These are phyloP conservation scores for Scomber colias DNA, from an alignment of 2,113 vertebrate genomes.

Conservation along the genomic window DNA sequence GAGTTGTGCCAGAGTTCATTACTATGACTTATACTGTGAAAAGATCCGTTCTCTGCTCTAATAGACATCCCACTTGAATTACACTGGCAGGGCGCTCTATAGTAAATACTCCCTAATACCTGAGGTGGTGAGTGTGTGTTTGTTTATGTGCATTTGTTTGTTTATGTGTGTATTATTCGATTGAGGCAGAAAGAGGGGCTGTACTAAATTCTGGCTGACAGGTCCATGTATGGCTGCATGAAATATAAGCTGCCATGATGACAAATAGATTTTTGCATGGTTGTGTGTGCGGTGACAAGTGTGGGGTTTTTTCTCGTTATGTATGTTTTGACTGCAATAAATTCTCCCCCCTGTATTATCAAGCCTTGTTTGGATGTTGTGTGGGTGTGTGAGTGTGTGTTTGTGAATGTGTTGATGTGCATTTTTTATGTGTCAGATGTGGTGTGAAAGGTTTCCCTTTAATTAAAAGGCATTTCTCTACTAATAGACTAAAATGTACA, in stretches of 20 bases:
- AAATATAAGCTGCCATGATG: slow-evolving; percentile 50
- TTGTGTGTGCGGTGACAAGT: slow-evolving; percentile 7
- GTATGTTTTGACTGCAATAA: slow-evolving; percentile 15
- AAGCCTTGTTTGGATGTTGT: background rate
- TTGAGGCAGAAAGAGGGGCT: slow-evolving; percentile 15
- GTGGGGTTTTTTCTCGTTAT: slow-evolving; percentile 7
- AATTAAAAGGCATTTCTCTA: background rate
- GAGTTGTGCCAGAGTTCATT: slow-evolving; percentile 71
- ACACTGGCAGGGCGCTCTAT: slow-evolving; percentile 33
- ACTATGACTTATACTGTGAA: slow-evolving; percentile 70
- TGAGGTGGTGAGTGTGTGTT: slow-evolving; percentile 1
- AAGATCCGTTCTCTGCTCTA: slow-evolving; percentile 57
- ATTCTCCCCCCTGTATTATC: slow-evolving; percentile 17
- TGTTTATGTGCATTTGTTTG: slow-evolving; percentile 4
- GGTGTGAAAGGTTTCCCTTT: slow-evolving; percentile 13
- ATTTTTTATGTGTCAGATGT: slow-evolving; percentile 13
- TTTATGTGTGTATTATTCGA: slow-evolving; percentile 30
- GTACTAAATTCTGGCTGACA: slow-evolving; percentile 40
- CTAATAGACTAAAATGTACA: background rate
- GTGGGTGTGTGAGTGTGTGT: background rate
- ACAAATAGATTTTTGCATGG: slow-evolving; percentile 40
- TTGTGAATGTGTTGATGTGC: slow-evolving; percentile 11
- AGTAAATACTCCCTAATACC: slow-evolving; percentile 56
- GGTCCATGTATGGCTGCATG: slow-evolving; percentile 27
- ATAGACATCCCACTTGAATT: slow-evolving; percentile 62